Percentiles rank a stretch among this genome's conserved stretches.
Evolutionary conservation across 2,888 invertebrate species (phyloP).

Genomic region (Tanytarsus gracilentus): DNA sequence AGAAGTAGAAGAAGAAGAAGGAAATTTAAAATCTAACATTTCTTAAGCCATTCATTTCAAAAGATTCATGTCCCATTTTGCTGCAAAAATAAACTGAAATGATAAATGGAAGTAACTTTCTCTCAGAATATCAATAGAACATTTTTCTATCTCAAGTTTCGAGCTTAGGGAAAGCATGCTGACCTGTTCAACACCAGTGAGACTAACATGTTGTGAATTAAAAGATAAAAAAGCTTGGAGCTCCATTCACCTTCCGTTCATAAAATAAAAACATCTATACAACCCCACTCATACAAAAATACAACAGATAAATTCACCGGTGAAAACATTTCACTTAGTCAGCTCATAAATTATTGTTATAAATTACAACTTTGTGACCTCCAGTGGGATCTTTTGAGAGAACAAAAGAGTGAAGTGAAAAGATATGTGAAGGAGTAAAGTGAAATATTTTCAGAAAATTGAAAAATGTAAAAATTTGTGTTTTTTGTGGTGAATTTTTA

Average conservation of each 20-base stretch:
- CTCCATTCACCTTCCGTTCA: background rate
- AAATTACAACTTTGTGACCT: slow-evolving; percentile 25
- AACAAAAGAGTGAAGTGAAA: background rate
- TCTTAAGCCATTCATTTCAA: no score
- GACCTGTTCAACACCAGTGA: slow-evolving; percentile 10
- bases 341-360: slow-evolving; percentile 24
- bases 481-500: no score
- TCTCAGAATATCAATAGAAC: slow-evolving; percentile 1
- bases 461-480: no score
- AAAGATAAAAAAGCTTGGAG: background rate
- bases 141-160: background rate
- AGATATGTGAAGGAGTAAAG: background rate
- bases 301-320: background rate
- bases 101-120: slow-evolving; percentile 1
- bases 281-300: background rate
- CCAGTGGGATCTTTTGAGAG: slow-evolving; percentile 1
- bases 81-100: no score
- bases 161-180: slow-evolving; percentile 2
- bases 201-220: background rate
- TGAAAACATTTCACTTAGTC: slow-evolving; percentile 21
- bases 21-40: no score
- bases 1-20: no score
- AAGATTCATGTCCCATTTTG: no score
- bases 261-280: background rate
- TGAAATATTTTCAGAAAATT: no score